Evolutionary conservation across 2,797 vertebrate genomes (phyloP).

Genomic region (Pteropus rufus): DNA sequence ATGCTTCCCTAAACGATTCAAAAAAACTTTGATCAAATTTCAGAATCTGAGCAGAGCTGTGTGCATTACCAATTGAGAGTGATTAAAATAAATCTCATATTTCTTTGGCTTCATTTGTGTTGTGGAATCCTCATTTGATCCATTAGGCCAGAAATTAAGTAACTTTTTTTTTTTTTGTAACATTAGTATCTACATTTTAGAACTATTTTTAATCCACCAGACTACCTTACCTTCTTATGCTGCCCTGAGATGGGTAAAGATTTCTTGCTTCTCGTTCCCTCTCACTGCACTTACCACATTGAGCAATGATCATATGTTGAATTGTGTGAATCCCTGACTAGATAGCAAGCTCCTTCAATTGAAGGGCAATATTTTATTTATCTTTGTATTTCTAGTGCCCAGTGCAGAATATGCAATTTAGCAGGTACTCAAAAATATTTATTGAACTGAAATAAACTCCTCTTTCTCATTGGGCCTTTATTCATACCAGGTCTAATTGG

Average conservation of each 20-base stretch:
- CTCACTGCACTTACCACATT: not conserved
- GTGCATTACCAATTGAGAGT: not conserved
- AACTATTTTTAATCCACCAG: not conserved
- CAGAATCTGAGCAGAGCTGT: not conserved
- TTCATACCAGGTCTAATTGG: not conserved
- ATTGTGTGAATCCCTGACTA: not conserved
- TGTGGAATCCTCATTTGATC: not conserved
- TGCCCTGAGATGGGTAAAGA: not conserved
- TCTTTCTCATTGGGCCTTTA: not conserved
- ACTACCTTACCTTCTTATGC: not conserved
- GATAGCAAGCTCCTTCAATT: not conserved
- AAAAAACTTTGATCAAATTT: not conserved
- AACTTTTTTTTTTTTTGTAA: not conserved
- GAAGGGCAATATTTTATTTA: not conserved
- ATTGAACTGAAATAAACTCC: not conserved
- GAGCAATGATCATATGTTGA: not conserved
- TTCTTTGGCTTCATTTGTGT: not conserved
- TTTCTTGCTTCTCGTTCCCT: not conserved
- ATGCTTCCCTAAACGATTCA: not conserved
- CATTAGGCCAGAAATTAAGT: not conserved
- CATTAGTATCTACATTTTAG: not conserved
- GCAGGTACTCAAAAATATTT: not conserved
- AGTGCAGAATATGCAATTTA: not conserved
- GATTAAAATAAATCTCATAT: constrained; percentile 30
- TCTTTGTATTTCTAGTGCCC: not conserved